phyloP scores from a whole-genome alignment of 2,888 invertebrate genomes.

The Tridacna gigas region DNA sequence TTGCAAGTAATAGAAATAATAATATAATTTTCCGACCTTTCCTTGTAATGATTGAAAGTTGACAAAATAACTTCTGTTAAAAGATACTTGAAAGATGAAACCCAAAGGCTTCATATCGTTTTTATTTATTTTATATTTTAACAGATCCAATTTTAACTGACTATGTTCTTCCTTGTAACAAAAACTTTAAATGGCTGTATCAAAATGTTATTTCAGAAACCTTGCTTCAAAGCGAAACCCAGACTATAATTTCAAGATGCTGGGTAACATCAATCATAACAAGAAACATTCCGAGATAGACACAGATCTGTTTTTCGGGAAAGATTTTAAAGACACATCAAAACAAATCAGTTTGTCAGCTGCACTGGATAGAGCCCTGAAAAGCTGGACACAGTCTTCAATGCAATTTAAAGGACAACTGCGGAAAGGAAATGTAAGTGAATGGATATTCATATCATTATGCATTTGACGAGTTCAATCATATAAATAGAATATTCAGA shows the following conservation, averaged over 20 bases:
- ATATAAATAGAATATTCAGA: too few relatives aligned
- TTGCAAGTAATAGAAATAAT: too few relatives aligned
- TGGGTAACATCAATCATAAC: constrained; percentile 62
- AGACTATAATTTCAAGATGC: constrained; percentile 53
- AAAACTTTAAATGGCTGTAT: background rate
- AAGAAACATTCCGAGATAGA: constrained; percentile 61
- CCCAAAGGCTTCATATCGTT: too few relatives aligned
- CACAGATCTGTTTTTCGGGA: constrained; percentile 64
- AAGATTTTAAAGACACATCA: constrained; percentile 61
- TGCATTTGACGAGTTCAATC: too few relatives aligned
- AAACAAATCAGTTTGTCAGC: constrained; percentile 57
- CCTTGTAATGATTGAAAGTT: too few relatives aligned
- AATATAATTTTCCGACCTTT: too few relatives aligned
- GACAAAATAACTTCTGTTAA: too few relatives aligned
- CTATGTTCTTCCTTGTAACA: too few relatives aligned
- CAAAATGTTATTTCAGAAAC: constrained; percentile 45
- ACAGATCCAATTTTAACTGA: too few relatives aligned
- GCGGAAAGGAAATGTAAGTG: constrained; percentile 43
- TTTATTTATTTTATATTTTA: too few relatives aligned
- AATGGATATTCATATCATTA: constrained; percentile 33
- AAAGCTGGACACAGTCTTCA: constrained; percentile 38
- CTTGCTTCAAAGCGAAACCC: constrained; percentile 58
- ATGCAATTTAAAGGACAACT: constrained; percentile 43
- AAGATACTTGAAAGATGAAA: too few relatives aligned
- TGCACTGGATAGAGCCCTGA: constrained; percentile 53